Evolutionary conservation across 2,113 vertebrate species (phyloP).

Genomic region (Aegypius monachus): DNA sequence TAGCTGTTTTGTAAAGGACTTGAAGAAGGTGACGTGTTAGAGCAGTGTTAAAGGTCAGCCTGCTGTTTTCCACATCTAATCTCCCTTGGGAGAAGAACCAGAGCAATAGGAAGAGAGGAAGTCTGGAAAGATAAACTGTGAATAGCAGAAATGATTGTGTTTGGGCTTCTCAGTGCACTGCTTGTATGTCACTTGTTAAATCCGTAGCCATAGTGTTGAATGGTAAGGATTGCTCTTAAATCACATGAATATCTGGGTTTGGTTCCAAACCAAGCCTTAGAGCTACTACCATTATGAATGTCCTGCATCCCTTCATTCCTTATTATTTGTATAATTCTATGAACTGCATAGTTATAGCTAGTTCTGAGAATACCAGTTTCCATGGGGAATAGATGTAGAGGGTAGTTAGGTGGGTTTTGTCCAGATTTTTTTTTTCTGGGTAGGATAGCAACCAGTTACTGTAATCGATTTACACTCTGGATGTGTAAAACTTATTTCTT

Average conservation of each 20-base stretch:
- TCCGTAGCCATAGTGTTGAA: not conserved
- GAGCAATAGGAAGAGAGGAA: not conserved
- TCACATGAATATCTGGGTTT: not conserved
- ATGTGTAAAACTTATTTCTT: not conserved
- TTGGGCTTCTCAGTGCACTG: not conserved
- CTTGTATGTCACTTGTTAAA: not conserved
- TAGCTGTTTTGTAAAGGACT: not conserved
- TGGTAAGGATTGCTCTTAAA: not conserved
- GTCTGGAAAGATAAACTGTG: not conserved
- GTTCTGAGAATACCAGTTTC: not conserved
- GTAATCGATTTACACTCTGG: not conserved
- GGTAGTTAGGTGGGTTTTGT: not conserved
- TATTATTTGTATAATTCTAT: accelerated
- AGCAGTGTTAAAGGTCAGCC: not conserved
- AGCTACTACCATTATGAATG: accelerated
- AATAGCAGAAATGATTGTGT: not conserved
- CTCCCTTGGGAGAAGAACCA: not conserved
- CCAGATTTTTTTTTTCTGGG: not conserved
- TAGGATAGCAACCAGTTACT: not conserved
- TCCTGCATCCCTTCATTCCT: not conserved
- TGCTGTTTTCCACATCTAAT: not conserved
- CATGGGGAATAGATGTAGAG: too few species aligned
- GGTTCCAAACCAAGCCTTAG: not conserved
- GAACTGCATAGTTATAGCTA: too few species aligned
- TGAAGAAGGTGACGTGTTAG: not conserved